A percentile compares a stretch with the other conserved stretches of the same genome.
Conservation (phyloP, 2,888 invertebrate species). For the Synergus japonicus region DNA sequence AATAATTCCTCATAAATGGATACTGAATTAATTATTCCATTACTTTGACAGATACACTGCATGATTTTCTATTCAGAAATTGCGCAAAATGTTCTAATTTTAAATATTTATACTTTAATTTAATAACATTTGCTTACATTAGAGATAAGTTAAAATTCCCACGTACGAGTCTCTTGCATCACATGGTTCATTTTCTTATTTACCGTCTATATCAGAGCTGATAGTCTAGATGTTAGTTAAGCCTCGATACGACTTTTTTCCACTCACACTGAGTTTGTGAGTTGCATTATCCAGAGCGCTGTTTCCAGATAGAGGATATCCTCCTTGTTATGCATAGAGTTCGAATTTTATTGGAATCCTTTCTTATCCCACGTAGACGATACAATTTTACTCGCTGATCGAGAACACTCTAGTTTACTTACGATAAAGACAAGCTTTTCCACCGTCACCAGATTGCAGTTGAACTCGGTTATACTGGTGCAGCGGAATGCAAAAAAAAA, state of each 20-base stretch:
- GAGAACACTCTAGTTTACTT: conserved; percentile 13
- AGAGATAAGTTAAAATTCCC: conserved; percentile 63
- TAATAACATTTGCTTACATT: conserved; percentile 61
- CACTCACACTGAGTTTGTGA: neutral
- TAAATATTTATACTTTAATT: conserved; percentile 64
- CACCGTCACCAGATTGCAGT: neutral
- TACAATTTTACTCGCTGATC: conserved; percentile 34
- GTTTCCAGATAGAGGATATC: conserved; percentile 23
- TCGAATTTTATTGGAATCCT: conserved; percentile 31
- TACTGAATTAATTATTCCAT: neutral
- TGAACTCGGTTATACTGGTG: neutral
- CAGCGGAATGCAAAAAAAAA: neutral
- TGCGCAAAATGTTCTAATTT: conserved; percentile 41
- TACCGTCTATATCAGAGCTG: conserved; percentile 43
- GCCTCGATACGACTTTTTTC: conserved; percentile 6
- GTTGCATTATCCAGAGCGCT: conserved; percentile 7
- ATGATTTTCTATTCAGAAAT: no score
- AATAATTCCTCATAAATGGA: neutral
- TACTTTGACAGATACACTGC: neutral
- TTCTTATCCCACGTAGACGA: conserved; percentile 36
- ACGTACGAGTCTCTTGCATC: conserved; percentile 58
- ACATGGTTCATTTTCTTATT: conserved; percentile 51
- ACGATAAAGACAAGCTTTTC: conserved; percentile 11
- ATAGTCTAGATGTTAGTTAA: conserved; percentile 21
- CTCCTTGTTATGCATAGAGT: conserved; percentile 35